Conservation (phyloP, 1,140 invertebrate species). For the Leptinotarsa undecemlineata region DNA sequence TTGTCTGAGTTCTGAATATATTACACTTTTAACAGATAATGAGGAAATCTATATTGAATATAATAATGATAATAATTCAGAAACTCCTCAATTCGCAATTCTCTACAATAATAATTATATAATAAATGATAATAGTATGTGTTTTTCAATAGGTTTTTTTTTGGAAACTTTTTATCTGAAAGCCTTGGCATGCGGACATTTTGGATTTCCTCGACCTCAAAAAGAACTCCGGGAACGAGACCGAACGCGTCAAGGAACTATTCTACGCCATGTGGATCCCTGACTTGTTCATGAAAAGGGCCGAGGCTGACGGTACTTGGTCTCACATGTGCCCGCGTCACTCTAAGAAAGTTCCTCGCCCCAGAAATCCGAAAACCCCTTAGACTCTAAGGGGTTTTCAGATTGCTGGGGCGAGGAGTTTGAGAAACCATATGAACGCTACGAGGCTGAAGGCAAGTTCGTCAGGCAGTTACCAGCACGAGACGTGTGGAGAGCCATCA, state of each 20-base stretch:
- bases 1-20: no score
- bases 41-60: no score
- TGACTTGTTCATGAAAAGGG: conserved; percentile 97
- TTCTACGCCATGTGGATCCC: conserved; percentile 99
- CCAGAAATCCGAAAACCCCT: conserved; percentile 47
- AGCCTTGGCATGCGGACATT: conserved; percentile 98
- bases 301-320: conserved; percentile 87
- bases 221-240: conserved; percentile 69
- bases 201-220: conserved; percentile 73
- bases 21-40: no score
- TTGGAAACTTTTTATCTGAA: no score
- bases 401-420: conserved; percentile 97
- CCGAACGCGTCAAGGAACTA: conserved; percentile 88
- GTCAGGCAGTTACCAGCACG: conserved; percentile 74
- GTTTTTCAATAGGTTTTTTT: no score
- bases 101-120: no score
- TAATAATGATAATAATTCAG: no score
- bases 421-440: conserved; percentile 85
- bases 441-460: conserved; percentile 76
- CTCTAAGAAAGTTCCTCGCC: conserved; percentile 59
- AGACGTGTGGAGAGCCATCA: conserved; percentile 90
- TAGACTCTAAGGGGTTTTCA: conserved; percentile 71
- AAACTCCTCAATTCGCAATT: no score
- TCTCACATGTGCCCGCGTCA: conserved; percentile 96
- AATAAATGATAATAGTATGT: no score